Evolutionary conservation across 1,140 invertebrate genomes (phyloP).

Genomic region (Ctenoplectra terminalis): DNA sequence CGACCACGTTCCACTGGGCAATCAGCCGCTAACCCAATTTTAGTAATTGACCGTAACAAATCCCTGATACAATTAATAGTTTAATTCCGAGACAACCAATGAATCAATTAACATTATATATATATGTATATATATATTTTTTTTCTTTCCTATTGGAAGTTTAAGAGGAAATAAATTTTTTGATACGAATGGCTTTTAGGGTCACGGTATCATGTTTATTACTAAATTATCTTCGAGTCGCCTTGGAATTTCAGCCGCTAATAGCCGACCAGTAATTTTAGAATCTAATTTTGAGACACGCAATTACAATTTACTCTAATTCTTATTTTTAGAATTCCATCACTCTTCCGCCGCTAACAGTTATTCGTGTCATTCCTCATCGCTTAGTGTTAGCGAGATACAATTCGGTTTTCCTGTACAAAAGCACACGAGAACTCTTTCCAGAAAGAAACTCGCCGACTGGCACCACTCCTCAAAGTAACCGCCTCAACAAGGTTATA

Average conservation of each 20-base stretch:
- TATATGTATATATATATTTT: too few species aligned
- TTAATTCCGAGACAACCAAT: too few species aligned
- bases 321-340: conserved; percentile 11
- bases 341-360: background rate
- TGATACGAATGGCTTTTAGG: background rate
- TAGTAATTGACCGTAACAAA: conserved; percentile 68
- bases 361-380: background rate
- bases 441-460: background rate
- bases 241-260: background rate
- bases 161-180: background rate
- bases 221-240: conserved; percentile 7
- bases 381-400: background rate
- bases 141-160: background rate
- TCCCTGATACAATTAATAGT: conserved; percentile 40
- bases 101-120: conserved; percentile 4
- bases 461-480: background rate
- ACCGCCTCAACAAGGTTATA: background rate
- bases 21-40: conserved; percentile 72
- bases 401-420: background rate
- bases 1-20: conserved; percentile 74
- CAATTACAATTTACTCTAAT: conserved; percentile 4
- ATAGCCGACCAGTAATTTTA: background rate
- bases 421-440: background rate
- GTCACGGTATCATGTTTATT: conserved; percentile 5
- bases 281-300: conserved; percentile 10